Evolutionary conservation across 1,140 invertebrate species (phyloP), one percentile per base, ranked within the genome.

Genomic region (Drosophila aff.): DNA sequence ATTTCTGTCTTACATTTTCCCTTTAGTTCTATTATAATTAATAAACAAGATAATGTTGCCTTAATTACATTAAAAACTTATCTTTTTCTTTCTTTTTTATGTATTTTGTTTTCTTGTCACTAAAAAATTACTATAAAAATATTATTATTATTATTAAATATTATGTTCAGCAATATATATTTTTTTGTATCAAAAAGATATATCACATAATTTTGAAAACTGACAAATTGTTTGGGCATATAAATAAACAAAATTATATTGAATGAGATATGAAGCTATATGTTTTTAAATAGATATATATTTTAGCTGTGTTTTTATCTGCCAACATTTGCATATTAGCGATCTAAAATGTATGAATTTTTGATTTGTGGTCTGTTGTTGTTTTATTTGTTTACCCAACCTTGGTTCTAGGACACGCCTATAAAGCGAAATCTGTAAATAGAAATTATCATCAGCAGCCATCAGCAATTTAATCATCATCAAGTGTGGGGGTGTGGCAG

Each of bases 401-500:
- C 73, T 76, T 76, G 72, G 64, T 75, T 66, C 82, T 90, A 87
- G 71, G 77, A 90, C 81, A 72, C 85, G 77, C 63, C 78, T 90
- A 81, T 76, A 67, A 81, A 83, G 74, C 65, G 73, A 81, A 81
- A 87, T 87, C 84, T 87, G 84, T 82, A 87, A 87, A 87, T 90
- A 87, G 84, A 87, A 90, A 90, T 85, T 68, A 81, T 79, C 71
- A 84, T 86, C 86, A 87, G 82, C 81, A 66, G 58, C 40, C 47
- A 78, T 79, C 75, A 79, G 38, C 47, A 77, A 78, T 59, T 60
- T 72, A 78, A 73, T 83, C 72, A 87, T 84, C 62, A 67, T 66
- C 47, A 77, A 74, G 65, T 60, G 36, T 63, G 63, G 73, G 58
- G 85, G 83, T 81, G 84, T 80, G 84, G 60, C 71, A 61, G 15